Evolutionary conservation across 2,113 vertebrate species (phyloP).

Genomic region (pig (Sus scrofa)): T2T-Sscrofa CM000812.6:162274001-162274500

Average conservation of each 20-base stretch:
- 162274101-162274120: neutral
- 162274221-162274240: neutral
- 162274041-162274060: neutral
- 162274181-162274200: neutral
- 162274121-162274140: neutral
- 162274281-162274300: neutral
- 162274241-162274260: neutral
- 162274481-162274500: no score
- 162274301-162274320: neutral
- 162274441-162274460: no score
- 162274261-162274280: neutral
- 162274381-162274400: neutral
- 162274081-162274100: neutral
- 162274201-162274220: neutral
- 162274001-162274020: neutral
- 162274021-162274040: neutral
- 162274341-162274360: neutral
- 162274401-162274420: neutral
- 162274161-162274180: neutral
- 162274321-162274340: neutral
- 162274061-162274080: neutral
- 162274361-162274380: neutral
- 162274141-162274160: neutral
- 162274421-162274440: neutral
- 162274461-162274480: no score